These are phyloP conservation scores for Smittia aterrima DNA, from an alignment of 2,888 invertebrate genomes.

Conservation along the genomic window DNA sequence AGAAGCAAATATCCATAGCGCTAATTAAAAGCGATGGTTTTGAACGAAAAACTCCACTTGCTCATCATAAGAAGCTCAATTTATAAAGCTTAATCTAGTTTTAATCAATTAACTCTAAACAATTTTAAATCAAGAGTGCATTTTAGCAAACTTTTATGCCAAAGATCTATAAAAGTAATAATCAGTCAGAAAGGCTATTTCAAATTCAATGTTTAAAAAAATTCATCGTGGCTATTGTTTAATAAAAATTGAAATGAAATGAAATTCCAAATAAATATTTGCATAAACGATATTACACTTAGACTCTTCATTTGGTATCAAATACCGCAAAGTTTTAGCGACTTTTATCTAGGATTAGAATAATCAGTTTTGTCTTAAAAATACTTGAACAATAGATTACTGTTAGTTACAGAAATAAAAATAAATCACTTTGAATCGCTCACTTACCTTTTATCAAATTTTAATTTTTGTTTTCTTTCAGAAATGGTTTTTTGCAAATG, in stretches of 20 bases:
- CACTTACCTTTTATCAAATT: neutral
- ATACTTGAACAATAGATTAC: neutral
- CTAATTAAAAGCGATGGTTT: constrained; percentile 4
- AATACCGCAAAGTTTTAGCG: constrained; percentile 8
- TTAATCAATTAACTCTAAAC: neutral
- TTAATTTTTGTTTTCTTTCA: neutral
- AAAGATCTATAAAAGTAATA: constrained; percentile 22
- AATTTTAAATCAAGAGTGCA: neutral
- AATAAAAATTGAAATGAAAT: constrained; percentile 9
- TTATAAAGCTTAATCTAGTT: neutral
- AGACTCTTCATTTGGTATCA: constrained; percentile 8
- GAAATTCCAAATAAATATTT: constrained; percentile 12
- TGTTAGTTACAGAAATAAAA: neutral
- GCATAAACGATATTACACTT: constrained; percentile 12
- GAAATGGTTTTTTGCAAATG: neutral
- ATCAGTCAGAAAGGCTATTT: constrained; percentile 9
- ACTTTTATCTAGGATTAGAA: constrained; percentile 13
- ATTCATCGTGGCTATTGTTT: constrained; percentile 18
- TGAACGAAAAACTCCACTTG: constrained; percentile 33
- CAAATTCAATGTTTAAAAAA: constrained; percentile 18
- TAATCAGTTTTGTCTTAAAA: neutral
- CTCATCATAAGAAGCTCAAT: constrained; percentile 27
- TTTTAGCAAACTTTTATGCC: constrained; percentile 25
- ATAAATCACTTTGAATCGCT: constrained; percentile 12
- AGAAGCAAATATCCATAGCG: neutral